Conservation (phyloP, 1,140 invertebrate genomes). For the Lycorma delicatula region DNA sequence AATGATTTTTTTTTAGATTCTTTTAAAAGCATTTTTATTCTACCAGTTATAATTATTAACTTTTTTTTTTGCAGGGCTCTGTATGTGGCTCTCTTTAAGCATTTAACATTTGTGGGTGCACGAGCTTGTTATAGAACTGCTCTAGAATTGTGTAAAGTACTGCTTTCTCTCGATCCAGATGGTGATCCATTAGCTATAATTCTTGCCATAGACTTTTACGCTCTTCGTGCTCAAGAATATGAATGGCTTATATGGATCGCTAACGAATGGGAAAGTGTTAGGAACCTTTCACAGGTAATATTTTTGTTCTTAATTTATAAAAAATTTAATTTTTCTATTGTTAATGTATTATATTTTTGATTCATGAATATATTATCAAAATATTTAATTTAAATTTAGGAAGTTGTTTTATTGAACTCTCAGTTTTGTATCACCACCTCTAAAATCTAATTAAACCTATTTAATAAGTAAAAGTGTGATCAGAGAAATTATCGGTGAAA, state of each 20-base stretch:
- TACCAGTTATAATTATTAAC: background rate
- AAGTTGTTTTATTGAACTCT: too few relatives aligned
- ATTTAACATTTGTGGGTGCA: slow-evolving; percentile 69
- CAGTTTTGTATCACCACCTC: too few relatives aligned
- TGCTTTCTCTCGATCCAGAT: slow-evolving; percentile 71
- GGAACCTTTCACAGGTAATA: slow-evolving; percentile 56
- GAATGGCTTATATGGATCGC: slow-evolving; percentile 71
- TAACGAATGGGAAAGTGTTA: slow-evolving; percentile 51
- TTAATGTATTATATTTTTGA: too few relatives aligned
- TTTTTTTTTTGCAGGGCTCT: slow-evolving; percentile 51
- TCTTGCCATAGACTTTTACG: slow-evolving; percentile 80
- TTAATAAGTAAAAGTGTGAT: too few relatives aligned
- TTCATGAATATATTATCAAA: too few relatives aligned
- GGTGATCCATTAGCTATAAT: slow-evolving; percentile 74
- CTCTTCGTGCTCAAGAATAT: slow-evolving; percentile 70
- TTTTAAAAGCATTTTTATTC: background rate
- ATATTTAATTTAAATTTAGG: too few relatives aligned
- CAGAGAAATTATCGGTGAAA: too few relatives aligned
- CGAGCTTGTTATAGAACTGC: slow-evolving; percentile 73
- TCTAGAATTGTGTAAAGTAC: slow-evolving; percentile 67
- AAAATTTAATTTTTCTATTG: too few relatives aligned
- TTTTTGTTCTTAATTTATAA: too few relatives aligned
- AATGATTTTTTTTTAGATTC: too few relatives aligned
- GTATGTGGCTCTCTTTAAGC: slow-evolving; percentile 77
- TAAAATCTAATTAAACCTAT: too few relatives aligned